Evolutionary conservation across 2,113 vertebrate genomes (phyloP).

Genomic region (Gallinago jamesoni): DNA sequence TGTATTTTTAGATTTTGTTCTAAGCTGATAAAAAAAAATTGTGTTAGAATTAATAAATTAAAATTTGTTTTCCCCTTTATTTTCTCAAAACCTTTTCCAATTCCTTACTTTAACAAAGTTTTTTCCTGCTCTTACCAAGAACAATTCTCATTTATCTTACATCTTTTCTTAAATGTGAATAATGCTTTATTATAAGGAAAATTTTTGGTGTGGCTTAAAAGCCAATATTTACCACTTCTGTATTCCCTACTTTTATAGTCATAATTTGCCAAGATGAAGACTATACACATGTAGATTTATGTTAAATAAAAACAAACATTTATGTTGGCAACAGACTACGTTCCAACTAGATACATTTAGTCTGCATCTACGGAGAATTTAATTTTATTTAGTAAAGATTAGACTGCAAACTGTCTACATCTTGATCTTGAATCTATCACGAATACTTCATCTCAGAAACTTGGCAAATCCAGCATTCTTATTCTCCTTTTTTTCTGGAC

Average conservation of each 20-base stretch:
- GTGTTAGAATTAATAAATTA: neutral
- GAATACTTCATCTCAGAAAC: neutral
- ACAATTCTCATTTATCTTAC: neutral
- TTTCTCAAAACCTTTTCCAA: neutral
- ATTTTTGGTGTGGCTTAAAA: neutral
- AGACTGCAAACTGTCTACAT: neutral
- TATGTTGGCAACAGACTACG: neutral
- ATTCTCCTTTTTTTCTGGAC: neutral
- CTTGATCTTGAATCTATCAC: neutral
- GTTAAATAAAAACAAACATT: slow-evolving; percentile 22
- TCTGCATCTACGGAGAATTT: neutral
- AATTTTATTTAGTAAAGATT: neutral
- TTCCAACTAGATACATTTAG: neutral
- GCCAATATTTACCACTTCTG: neutral
- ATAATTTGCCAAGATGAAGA: neutral
- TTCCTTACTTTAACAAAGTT: neutral
- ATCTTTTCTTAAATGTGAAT: neutral
- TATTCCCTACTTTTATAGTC: neutral
- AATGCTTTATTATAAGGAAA: neutral
- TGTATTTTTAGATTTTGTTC: neutral
- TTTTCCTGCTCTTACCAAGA: neutral
- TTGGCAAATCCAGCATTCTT: neutral
- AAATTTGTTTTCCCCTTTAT: neutral
- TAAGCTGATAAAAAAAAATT: neutral
- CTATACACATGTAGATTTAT: neutral